phyloP scores from a whole-genome alignment of 2,888 invertebrate species.

The Punctoribates punctum region DNA sequence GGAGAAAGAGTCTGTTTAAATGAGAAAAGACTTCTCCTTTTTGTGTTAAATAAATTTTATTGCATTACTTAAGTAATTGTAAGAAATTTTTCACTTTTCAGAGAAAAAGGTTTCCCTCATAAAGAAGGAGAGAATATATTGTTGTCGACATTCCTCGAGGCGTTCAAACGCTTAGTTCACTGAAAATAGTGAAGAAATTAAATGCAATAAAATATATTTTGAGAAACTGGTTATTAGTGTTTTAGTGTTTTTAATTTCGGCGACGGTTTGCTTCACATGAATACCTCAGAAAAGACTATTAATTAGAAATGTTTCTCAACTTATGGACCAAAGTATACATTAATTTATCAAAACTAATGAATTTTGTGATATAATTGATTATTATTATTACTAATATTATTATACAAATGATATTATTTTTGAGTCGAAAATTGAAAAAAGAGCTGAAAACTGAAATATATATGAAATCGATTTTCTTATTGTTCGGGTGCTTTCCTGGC shows the following conservation, averaged over 20 bases:
- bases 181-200: neutral
- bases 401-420: neutral
- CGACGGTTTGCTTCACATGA: neutral
- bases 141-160: neutral
- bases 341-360: too few species aligned
- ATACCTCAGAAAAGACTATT: neutral
- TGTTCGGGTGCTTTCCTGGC: neutral
- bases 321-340: too few species aligned
- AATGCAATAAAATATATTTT: neutral
- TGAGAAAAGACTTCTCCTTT: neutral
- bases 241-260: neutral
- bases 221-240: slow-evolving; percentile 9
- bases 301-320: neutral
- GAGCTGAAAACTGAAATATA: neutral
- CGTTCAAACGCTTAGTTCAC: neutral
- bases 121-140: neutral
- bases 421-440: neutral
- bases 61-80: neutral
- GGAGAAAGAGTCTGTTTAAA: neutral
- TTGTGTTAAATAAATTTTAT: neutral
- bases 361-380: neutral
- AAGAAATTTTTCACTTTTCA: neutral
- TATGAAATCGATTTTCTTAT: slow-evolving; percentile 2
- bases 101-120: neutral
- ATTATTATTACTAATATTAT: neutral